phyloP scores from a whole-genome alignment of 2,888 invertebrate species.

The Hypena proboscidalis region DNA sequence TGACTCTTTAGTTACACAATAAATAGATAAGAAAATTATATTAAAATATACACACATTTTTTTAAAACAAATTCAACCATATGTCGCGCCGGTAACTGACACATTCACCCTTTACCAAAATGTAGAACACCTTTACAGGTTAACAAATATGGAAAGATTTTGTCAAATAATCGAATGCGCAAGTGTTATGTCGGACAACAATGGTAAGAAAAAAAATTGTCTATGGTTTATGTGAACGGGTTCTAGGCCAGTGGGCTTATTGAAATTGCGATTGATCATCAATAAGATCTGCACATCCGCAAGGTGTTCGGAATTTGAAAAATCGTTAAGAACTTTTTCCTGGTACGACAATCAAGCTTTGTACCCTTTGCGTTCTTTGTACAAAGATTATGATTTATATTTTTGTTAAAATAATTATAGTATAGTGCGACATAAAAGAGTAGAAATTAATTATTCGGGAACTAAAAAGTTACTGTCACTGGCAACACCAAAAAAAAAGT shows the following conservation, averaged over 20 bases:
- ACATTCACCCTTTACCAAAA: slow-evolving; percentile 50
- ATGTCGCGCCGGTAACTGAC: slow-evolving; percentile 12
- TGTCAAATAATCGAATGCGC: slow-evolving; percentile 75
- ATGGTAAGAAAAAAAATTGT: slow-evolving; percentile 50
- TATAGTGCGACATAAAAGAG: no score
- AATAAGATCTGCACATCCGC: slow-evolving; percentile 49
- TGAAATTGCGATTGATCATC: slow-evolving; percentile 52
- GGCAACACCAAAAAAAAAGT: no score
- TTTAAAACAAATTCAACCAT: not conserved
- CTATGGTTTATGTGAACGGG: slow-evolving; percentile 64
- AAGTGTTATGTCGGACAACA: slow-evolving; percentile 63
- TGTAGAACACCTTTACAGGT: slow-evolving; percentile 65
- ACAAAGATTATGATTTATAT: not conserved
- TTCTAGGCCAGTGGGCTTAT: slow-evolving; percentile 38
- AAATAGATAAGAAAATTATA: no score
- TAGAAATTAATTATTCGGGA: no score
- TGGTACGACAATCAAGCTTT: slow-evolving; percentile 15
- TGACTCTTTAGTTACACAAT: no score
- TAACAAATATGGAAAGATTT: slow-evolving; percentile 66
- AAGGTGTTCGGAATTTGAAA: slow-evolving; percentile 48
- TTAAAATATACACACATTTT: not conserved
- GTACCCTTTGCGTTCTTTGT: slow-evolving; percentile 9
- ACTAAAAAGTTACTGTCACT: no score
- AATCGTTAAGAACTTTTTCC: slow-evolving; percentile 11
- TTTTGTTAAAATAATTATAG: no score